Evolutionary conservation across 1,140 invertebrate species (phyloP).

Genomic region (Cotesia typhae): DNA sequence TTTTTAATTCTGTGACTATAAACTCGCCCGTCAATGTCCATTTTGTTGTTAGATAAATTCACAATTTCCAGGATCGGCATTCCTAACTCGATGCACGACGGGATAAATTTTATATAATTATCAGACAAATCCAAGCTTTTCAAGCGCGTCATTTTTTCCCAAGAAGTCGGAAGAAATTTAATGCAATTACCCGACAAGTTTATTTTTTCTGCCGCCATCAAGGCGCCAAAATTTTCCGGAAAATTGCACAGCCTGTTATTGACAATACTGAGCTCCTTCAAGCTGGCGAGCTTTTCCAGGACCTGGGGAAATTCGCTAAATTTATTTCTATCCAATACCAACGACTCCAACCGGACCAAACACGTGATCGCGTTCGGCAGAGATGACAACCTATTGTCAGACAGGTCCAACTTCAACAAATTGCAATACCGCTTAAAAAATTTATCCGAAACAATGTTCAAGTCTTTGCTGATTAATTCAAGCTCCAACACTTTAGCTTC

Average conservation of each 20-base stretch:
- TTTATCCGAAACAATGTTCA: no score
- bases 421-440: no score
- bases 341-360: background rate
- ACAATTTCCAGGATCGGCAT: constrained; percentile 44
- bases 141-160: constrained; percentile 39
- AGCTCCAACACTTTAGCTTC: no score
- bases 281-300: constrained; percentile 15
- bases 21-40: constrained; percentile 37
- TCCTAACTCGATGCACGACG: constrained; percentile 45
- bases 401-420: constrained; percentile 17
- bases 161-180: constrained; percentile 40
- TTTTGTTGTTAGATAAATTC: constrained; percentile 43
- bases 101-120: constrained; percentile 45
- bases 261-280: constrained; percentile 28
- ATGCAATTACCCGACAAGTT: constrained; percentile 45
- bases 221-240: constrained; percentile 35
- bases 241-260: constrained; percentile 30
- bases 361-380: background rate
- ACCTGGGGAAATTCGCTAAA: background rate
- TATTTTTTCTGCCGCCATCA: constrained; percentile 44
- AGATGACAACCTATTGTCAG: background rate
- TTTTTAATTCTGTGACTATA: constrained; percentile 42
- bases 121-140: constrained; percentile 32
- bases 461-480: no score
- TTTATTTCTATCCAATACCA: constrained; percentile 10